Conservation (phyloP, 30 jellyfish, hydroid and myxozoan genomes). For the Hydra vulgaris region DNA sequence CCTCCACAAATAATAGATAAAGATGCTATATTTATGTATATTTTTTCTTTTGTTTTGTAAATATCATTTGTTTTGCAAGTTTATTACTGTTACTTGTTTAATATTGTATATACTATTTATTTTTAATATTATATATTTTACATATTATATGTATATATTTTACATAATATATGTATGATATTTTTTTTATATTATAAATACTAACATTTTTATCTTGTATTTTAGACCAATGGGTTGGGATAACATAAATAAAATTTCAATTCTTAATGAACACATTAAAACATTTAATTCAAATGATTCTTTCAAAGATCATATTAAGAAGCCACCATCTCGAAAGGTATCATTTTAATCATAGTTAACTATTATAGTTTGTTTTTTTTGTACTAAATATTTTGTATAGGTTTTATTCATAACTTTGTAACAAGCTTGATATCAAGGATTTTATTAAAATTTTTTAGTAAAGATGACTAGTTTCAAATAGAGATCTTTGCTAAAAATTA, state of each 20-base stretch:
- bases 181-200: too few species aligned
- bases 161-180: too few species aligned
- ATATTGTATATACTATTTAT: too few species aligned
- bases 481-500: too few species aligned
- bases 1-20: conserved; percentile 88
- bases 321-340: conserved; percentile 83
- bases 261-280: conserved; percentile 80
- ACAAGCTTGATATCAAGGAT: too few species aligned
- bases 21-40: conserved; percentile 87
- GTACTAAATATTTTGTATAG: too few species aligned
- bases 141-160: too few species aligned
- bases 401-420: too few species aligned
- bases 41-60: neutral
- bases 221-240: conserved; percentile 98
- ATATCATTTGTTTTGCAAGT: neutral
- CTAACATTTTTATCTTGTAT: neutral
- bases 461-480: too few species aligned
- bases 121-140: too few species aligned
- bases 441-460: too few species aligned
- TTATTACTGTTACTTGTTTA: too few species aligned
- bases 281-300: conserved; percentile 73
- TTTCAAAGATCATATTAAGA: conserved; percentile 55
- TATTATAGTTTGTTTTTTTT: neutral
- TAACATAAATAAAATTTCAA: conserved; percentile 59
- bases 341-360: neutral